Evolutionary conservation across 2,797 vertebrate species (phyloP), one percentile per base, ranked within the genome.

Genomic region (Tiaroga cobitis): DNA sequence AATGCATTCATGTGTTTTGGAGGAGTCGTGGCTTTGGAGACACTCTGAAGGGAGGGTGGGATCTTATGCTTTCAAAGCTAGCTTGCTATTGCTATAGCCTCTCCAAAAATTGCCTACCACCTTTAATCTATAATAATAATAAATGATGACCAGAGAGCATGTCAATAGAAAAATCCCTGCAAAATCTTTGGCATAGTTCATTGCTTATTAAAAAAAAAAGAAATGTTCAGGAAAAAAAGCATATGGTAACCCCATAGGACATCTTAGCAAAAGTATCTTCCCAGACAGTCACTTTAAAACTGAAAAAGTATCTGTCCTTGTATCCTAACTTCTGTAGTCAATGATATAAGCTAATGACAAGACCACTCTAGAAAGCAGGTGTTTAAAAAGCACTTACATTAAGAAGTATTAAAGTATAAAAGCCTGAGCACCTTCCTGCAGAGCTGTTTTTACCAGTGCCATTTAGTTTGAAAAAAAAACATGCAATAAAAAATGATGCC

Each of bases 321-420:
- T 32, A 18, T 56, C 26, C 24, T 41, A 32, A 56, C 32, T 56
- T 70, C 24, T 56, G n/a, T 81, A 26, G 41, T 54, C 49, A 39
- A 26, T 69, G 34, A 56, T n/a, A 69, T 21, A 43, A 43, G 41
- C 37, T 13, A 43, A 68, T 72, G 18, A 41, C 68, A 70, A 29
- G n/a, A 34, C 29, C 46, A 21, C 16, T 56, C 32, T 37, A 65
- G 77, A 80, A 49, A 49, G 67, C 65, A 81, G 15, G 65, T 70
- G 67, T 39, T 54, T 24, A 56, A 41, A 81, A 49, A 41, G n/a
- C 49, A 70, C 49, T 41, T 56, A 56, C 46, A 70, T 81, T 81
- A 54, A 29, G 67, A 72, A 39, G 15, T 41, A 21, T 81, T 59
- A 29, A 3, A 70, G 16, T 39, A 37, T 56, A 56, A 70, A 81